phyloP scores from a whole-genome alignment of 2,888 invertebrate species.

The Agriotes lineatus region DNA sequence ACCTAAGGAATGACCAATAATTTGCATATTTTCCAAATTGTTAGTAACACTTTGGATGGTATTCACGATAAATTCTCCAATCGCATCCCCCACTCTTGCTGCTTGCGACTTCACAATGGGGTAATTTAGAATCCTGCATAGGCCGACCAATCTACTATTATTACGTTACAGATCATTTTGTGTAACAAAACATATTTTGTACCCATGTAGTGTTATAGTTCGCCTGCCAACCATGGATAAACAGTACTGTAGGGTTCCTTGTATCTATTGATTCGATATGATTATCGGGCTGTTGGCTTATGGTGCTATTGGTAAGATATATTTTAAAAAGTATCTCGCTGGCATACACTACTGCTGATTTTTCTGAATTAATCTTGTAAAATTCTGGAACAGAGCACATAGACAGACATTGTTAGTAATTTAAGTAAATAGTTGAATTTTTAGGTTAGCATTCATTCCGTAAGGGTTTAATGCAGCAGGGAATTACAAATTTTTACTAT shows the following conservation, averaged over 20 bases:
- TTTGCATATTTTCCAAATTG: not conserved
- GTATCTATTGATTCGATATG: not conserved
- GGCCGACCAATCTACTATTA: constrained; percentile 15
- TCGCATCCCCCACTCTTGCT: not conserved
- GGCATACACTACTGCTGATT: too few relatives aligned
- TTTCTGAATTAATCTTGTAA: too few relatives aligned
- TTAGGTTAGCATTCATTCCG: too few relatives aligned
- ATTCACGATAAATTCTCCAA: constrained; percentile 4
- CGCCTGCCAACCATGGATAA: constrained; percentile 12
- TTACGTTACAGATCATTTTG: constrained; percentile 5
- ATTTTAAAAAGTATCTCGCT: too few relatives aligned
- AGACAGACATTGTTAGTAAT: too few relatives aligned
- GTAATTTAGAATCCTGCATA: constrained; percentile 3
- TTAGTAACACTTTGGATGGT: not conserved
- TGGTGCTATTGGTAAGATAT: too few relatives aligned
- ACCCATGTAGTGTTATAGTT: constrained; percentile 1
- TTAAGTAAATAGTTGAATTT: too few relatives aligned
- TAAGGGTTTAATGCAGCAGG: too few relatives aligned
- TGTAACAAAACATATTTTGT: not conserved
- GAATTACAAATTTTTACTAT: too few relatives aligned
- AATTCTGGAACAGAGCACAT: too few relatives aligned
- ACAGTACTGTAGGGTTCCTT: not conserved
- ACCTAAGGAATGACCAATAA: constrained; percentile 16
- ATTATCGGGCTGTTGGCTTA: too few relatives aligned
- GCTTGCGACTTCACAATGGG: not conserved